These are phyloP conservation scores for Fabriciana adippe DNA, from an alignment of 2,888 invertebrate species.

Conservation along the genomic window DNA sequence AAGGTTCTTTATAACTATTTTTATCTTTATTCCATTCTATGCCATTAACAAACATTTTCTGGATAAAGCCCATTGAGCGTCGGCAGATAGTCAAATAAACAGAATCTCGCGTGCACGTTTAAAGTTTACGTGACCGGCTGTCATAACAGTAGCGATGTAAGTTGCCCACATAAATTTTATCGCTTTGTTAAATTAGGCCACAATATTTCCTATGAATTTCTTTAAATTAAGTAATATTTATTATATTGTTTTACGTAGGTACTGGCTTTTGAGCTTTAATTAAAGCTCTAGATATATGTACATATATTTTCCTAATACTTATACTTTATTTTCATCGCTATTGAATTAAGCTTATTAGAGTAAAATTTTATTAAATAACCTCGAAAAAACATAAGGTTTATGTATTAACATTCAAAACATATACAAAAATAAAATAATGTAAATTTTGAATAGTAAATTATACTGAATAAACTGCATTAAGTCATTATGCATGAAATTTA, in stretches of 20 bases:
- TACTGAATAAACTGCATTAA: too few relatives aligned
- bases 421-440: too few relatives aligned
- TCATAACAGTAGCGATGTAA: slow-evolving; percentile 58
- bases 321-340: too few relatives aligned
- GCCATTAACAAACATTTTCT: slow-evolving; percentile 34
- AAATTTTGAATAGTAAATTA: too few relatives aligned
- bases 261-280: slow-evolving; percentile 22
- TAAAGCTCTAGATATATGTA: too few relatives aligned
- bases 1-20: slow-evolving; percentile 20
- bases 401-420: too few relatives aligned
- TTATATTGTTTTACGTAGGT: background rate
- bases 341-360: too few relatives aligned
- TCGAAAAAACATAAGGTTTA: too few relatives aligned
- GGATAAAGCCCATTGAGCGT: slow-evolving; percentile 41
- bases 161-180: slow-evolving; percentile 26
- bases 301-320: too few relatives aligned
- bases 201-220: background rate
- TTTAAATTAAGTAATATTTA: slow-evolving; percentile 10
- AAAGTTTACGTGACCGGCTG: slow-evolving; percentile 68
- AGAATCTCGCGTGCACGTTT: slow-evolving; percentile 62
- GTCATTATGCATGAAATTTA: too few relatives aligned
- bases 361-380: too few relatives aligned
- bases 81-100: slow-evolving; percentile 60
- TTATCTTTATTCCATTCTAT: slow-evolving; percentile 41
- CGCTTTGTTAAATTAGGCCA: slow-evolving; percentile 11